Percentiles rank a stretch among this genome's conserved stretches.
These are phyloP conservation scores for Drosophila mimetica DNA, from an alignment of 2,888 invertebrate species.

Conservation along the genomic window DNA sequence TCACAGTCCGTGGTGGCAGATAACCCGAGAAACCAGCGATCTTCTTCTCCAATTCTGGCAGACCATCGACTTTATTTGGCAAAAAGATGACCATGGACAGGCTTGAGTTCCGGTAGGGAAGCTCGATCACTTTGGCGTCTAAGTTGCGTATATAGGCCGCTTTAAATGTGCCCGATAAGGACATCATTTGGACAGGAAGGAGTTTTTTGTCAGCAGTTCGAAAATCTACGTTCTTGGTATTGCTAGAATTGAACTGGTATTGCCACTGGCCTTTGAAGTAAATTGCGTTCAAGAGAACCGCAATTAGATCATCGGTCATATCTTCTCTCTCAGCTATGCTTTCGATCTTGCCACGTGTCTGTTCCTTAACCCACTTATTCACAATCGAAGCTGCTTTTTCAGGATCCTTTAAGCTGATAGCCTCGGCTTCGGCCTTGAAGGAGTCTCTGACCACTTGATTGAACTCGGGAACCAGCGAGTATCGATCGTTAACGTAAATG, in stretches of 20 bases:
- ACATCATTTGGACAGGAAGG: background rate
- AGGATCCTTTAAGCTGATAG: background rate
- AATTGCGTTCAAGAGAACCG: background rate
- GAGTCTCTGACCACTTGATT: background rate
- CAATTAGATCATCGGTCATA: accelerated
- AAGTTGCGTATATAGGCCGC: background rate
- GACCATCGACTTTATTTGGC: background rate
- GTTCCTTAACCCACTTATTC: conserved; percentile 2
- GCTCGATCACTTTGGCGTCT: background rate
- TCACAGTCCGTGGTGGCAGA: conserved; percentile 2
- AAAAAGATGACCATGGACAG: conserved; percentile 11
- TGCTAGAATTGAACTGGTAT: background rate
- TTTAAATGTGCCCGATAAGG: accelerated
- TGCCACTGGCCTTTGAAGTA: conserved; percentile 14
- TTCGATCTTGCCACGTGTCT: background rate
- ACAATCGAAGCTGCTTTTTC: background rate
- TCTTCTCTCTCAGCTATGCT: accelerated
- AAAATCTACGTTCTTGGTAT: background rate
- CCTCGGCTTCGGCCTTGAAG: conserved; percentile 1
- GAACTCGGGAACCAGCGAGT: background rate
- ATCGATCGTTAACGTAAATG: background rate
- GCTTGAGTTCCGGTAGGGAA: conserved; percentile 1
- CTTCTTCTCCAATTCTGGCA: background rate
- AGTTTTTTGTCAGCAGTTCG: no score
- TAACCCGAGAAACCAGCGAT: background rate